Base-by-base conservation (phyloP, 2,888 invertebrate species). In the Eristalinus sepulchralis region DNA sequence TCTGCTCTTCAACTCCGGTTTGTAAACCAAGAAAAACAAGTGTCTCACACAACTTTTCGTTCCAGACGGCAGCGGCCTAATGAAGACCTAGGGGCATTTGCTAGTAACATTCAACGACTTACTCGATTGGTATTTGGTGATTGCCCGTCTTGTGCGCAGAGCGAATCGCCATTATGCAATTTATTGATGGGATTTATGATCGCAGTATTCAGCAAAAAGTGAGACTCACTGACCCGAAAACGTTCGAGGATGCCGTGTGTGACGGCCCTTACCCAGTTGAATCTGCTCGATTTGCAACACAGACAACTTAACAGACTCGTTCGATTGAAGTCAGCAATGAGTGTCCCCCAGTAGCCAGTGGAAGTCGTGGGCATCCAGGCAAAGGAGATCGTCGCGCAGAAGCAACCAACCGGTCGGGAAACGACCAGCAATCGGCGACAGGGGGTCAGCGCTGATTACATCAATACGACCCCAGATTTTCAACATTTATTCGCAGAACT, bases 41-140 rank as follows among this genome's bases (percentile, higher is more conserved):
- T 78, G 20, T 57, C 63, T 78, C 64, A 78, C n/a, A 63, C 63
- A 0, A 59, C 71, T 39, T 77, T 77, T 62, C 64, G 71, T 78
- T 71, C 64, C 17, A 64, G 78, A 64, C 64, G 66, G 13, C 79
- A 79, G 39, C 39, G 60, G 10, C 20, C 24, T 11, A 71, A 60
- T 47, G 71, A 36, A 36, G 60, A 70, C 10, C 57, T 68, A 8
- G 73, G 67, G 20, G 67, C 80, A 2, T 68, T 70, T 33, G 67
- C 67, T 27, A 53, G 17, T 6, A 53, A 66, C 27, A 31, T 66
- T 9, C 17, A 67, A 53, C 53, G 47, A 27, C 47, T 66, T 1
- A 66, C 47, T 13, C 24, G 24, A 47, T 3, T 47, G n/a, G 66
- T 53, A 8, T 47, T 47, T 24, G 27, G n/a, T 47, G 53, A 66